A percentile compares a stretch with the other conserved stretches of the same genome.
Conservation (phyloP, 2,797 vertebrate species). For the Bufotes viridis region DNA sequence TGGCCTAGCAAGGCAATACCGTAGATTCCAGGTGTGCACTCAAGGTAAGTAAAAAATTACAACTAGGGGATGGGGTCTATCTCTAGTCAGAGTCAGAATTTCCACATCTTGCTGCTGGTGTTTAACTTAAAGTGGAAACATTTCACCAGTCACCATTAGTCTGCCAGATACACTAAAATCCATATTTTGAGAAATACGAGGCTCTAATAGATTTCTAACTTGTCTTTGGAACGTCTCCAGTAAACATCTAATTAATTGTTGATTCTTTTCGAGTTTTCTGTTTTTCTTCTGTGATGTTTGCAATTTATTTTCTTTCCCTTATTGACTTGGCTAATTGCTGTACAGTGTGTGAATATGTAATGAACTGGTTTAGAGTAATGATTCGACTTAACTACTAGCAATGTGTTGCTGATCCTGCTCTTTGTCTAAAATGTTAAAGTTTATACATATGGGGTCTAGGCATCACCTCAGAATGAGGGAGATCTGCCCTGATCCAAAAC, state of each 20-base stretch:
- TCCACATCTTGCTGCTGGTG: background rate
- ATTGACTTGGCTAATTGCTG: constrained; percentile 61
- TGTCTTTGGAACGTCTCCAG: constrained; percentile 21
- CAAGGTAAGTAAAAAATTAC: too few species aligned
- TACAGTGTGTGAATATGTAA: constrained; percentile 59
- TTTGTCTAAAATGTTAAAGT: background rate
- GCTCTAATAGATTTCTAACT: constrained; percentile 24
- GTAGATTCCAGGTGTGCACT: too few species aligned
- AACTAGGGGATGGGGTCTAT: too few species aligned
- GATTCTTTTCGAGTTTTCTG: constrained; percentile 48
- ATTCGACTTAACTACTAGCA: constrained; percentile 14
- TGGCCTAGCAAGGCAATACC: too few species aligned
- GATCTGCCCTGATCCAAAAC: too few species aligned
- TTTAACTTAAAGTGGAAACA: background rate
- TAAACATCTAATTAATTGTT: constrained; percentile 50
- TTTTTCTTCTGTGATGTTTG: constrained; percentile 55
- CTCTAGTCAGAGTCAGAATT: background rate
- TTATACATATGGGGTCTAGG: too few species aligned
- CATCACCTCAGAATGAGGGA: too few species aligned
- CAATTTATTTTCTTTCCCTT: constrained; percentile 52
- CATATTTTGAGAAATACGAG: constrained; percentile 29
- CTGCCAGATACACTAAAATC: constrained; percentile 15
- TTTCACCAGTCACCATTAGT: background rate
- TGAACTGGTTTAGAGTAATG: constrained; percentile 49
- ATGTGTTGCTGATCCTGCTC: constrained; percentile 3